Conservation (phyloP, 2,113 vertebrate genomes). For the Neotoma lepida region DNA sequence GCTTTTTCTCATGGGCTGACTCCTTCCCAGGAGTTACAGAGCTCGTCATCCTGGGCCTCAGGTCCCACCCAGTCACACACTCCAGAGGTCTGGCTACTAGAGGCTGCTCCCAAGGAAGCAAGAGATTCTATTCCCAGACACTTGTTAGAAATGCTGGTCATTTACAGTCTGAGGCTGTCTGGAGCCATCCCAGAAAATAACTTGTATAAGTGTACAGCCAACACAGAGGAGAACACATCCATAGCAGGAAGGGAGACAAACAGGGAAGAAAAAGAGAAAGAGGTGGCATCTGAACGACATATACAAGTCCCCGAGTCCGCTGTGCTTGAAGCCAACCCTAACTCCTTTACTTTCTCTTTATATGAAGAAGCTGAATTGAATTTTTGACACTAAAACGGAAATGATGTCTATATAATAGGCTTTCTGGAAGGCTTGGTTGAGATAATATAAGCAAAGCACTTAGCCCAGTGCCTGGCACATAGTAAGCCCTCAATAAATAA, state of each 20-base stretch:
- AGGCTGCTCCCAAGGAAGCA: neutral
- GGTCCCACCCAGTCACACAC: neutral
- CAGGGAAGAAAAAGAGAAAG: neutral
- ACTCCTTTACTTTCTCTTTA: neutral
- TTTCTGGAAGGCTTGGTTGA: constrained; percentile 48
- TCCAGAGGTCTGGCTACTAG: neutral
- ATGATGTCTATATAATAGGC: constrained; percentile 20
- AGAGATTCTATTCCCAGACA: neutral
- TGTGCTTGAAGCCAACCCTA: neutral
- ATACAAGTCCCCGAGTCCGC: neutral
- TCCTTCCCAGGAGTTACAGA: neutral
- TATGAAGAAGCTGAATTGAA: neutral
- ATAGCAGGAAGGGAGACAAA: neutral
- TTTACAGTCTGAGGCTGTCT: neutral
- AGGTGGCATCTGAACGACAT: too few species aligned
- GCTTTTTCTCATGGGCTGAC: neutral
- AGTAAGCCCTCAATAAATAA: constrained; percentile 74
- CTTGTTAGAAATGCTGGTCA: neutral
- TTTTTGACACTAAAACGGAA: constrained; percentile 52
- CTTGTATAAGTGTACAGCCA: neutral
- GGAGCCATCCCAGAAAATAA: neutral
- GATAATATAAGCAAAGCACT: constrained; percentile 54
- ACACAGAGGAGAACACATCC: neutral
- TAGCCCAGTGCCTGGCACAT: constrained; percentile 48
- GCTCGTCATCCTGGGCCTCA: neutral